Evolutionary conservation across 1,140 invertebrate genomes (phyloP), one percentile per base, ranked within the genome.

Genomic region (Ditylenchus dipsaci): DNA sequence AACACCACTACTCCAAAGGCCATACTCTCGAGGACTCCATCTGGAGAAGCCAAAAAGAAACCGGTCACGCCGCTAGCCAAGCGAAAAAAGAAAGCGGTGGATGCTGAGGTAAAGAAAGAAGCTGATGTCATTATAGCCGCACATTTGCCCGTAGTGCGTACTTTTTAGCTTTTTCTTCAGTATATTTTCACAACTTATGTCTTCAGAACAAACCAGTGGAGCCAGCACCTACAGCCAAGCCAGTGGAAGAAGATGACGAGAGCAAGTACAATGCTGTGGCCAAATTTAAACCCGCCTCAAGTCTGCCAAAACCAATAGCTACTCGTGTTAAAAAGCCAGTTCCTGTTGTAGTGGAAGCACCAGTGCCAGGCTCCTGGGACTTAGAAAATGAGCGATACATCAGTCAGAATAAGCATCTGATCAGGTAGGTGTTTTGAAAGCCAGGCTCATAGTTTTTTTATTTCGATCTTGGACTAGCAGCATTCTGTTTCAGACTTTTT

Each of bases 201-300:
- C 15, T 53, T 3, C 23, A 53, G 49, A 26, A 53, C 3, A 17
- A 53, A 26, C 3, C 49, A 3, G 15, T 21, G 3, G 49, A 21
- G 43, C n/a, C 3, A 19, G 3, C n/a, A 53, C 8, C 49, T 53
- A 19, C 49, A 5, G 23, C 49, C n/a, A 53, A 53, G 8, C 33
- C 33, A 42, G 67, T 8, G n/a, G 30, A 29, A 17, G 17, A 23
- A 30, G 59, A 65, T 26, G 74, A 75, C 45, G 74, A 75, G 38
- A 67, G 53, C 26, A 76, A 75, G 33, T 75, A 77, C 58, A 75
- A 75, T 66, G 73, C 74, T 0, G 63, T 75, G 27, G 63, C 49
- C 8, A 53, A 53, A 17, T 53, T 53, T 26, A 53, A 53, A 26
- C 49, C 49, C 8, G 23, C 49, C 49, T 53, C n/a, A 21, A 19